phyloP scores from a whole-genome alignment of 2,113 vertebrate genomes.

The Mastomys coucha region DNA sequence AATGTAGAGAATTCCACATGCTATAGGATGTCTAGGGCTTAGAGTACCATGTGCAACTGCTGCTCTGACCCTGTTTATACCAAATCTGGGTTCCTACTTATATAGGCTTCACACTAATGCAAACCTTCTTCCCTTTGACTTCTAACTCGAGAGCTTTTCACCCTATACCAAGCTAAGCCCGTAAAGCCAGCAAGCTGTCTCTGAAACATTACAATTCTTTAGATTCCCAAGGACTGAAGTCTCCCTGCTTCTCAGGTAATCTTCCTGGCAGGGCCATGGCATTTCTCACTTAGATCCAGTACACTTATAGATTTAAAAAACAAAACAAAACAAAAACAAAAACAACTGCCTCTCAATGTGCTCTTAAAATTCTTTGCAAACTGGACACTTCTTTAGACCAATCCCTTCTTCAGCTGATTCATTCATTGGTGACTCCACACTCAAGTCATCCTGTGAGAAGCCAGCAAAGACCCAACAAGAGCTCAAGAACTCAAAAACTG shows the following conservation, averaged over 20 bases:
- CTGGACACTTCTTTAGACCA: background rate
- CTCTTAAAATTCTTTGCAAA: conserved; percentile 57
- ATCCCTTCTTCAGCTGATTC: background rate
- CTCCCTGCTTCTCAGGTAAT: background rate
- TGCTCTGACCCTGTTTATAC: background rate
- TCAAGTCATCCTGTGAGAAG: background rate
- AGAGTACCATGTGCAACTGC: background rate
- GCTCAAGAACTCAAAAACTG: background rate
- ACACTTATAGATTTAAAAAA: conserved; percentile 15
- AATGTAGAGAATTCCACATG: conserved; percentile 54
- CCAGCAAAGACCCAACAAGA: background rate
- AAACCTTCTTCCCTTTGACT: background rate
- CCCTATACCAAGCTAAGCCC: background rate
- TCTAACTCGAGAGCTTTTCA: background rate
- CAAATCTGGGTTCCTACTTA: conserved; percentile 14
- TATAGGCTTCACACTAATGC: background rate
- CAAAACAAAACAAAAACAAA: conserved; percentile 1
- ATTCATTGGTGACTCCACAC: background rate
- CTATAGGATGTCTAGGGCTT: background rate
- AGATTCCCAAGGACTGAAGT: background rate
- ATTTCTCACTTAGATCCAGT: conserved; percentile 14
- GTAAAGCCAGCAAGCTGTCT: background rate
- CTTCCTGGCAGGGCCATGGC: background rate
- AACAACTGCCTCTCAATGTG: background rate
- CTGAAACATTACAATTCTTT: conserved; percentile 39